Evolutionary conservation across 2,888 invertebrate genomes (phyloP).

Genomic region (Mesorhabditis spiculigera): DNA sequence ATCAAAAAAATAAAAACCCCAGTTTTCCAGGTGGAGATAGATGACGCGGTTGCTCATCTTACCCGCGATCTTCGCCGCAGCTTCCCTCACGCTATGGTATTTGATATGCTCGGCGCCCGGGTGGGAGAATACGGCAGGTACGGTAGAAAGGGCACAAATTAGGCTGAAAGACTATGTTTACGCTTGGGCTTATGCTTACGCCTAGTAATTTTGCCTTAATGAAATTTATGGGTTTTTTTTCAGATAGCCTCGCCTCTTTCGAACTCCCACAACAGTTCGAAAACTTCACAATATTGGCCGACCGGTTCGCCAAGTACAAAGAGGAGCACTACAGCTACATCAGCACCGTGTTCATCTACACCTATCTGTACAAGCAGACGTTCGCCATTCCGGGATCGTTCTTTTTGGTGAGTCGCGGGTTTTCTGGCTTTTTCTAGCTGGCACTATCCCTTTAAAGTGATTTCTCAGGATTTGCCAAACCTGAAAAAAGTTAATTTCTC

Average conservation of each 20-base stretch:
- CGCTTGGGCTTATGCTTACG: background rate
- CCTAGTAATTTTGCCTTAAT: background rate
- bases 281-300: slow-evolving; percentile 54
- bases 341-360: slow-evolving; percentile 64
- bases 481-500: too few relatives aligned
- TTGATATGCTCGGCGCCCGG: slow-evolving; percentile 54
- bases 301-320: slow-evolving; percentile 61
- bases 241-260: slow-evolving; percentile 35
- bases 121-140: slow-evolving; percentile 27
- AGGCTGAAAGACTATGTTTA: background rate
- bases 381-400: slow-evolving; percentile 69
- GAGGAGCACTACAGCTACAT: slow-evolving; percentile 63
- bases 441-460: too few relatives aligned
- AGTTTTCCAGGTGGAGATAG: slow-evolving; percentile 3
- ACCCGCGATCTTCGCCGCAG: slow-evolving; percentile 51
- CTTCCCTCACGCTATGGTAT: slow-evolving; percentile 51
- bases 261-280: slow-evolving; percentile 56
- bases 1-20: too few relatives aligned
- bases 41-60: slow-evolving; percentile 54
- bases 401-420: slow-evolving; percentile 63
- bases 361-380: slow-evolving; percentile 69
- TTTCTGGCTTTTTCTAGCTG: background rate
- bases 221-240: slow-evolving; percentile 5
- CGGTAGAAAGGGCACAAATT: too few relatives aligned
- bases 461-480: too few relatives aligned